A percentile compares a stretch with the other conserved stretches of the same genome.
phyloP scores from a whole-genome alignment of 2,113 vertebrate species.

The Planiliza haematocheilus region DNA sequence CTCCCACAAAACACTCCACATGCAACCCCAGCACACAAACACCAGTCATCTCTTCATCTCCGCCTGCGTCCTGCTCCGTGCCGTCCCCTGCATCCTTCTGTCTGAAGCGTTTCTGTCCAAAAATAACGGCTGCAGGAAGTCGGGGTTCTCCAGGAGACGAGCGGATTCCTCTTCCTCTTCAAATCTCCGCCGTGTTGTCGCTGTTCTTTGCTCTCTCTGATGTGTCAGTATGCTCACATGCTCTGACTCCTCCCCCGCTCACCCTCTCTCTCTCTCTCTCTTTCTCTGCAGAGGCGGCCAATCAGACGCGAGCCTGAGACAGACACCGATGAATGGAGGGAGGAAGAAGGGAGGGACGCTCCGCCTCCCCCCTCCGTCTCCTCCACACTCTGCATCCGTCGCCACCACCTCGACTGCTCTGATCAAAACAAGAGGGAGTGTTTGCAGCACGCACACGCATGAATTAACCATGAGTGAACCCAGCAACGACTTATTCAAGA shows the following conservation, averaged over 20 bases:
- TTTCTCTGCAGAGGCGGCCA: conserved; percentile 55
- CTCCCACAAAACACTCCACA: conserved; percentile 20
- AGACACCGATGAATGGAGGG: conserved; percentile 81
- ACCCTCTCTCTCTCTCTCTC: conserved; percentile 21
- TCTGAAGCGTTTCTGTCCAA: conserved; percentile 18
- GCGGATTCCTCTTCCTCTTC: not conserved
- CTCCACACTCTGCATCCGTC: conserved; percentile 2
- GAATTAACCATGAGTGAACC: conserved; percentile 68
- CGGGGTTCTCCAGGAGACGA: not conserved
- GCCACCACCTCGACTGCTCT: conserved; percentile 25
- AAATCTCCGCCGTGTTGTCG: conserved; percentile 29
- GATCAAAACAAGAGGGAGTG: conserved; percentile 64
- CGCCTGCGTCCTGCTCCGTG: too few species aligned
- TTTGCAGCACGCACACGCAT: conserved; percentile 46
- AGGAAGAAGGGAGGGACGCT: conserved; percentile 42
- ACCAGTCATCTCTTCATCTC: conserved; percentile 45
- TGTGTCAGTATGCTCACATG: conserved; percentile 68
- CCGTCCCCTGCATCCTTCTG: conserved; percentile 20
- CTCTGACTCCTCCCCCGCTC: conserved; percentile 57
- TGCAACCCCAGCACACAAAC: conserved; percentile 16
- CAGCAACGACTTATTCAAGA: conserved; percentile 53
- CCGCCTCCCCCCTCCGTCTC: conserved; percentile 48
- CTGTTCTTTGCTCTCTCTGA: conserved; percentile 51
- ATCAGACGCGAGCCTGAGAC: conserved; percentile 61
- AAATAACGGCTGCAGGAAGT: not conserved